Evolutionary conservation across 1,140 invertebrate species (phyloP).

Genomic region (Aporrectodea caliginosa): DNA sequence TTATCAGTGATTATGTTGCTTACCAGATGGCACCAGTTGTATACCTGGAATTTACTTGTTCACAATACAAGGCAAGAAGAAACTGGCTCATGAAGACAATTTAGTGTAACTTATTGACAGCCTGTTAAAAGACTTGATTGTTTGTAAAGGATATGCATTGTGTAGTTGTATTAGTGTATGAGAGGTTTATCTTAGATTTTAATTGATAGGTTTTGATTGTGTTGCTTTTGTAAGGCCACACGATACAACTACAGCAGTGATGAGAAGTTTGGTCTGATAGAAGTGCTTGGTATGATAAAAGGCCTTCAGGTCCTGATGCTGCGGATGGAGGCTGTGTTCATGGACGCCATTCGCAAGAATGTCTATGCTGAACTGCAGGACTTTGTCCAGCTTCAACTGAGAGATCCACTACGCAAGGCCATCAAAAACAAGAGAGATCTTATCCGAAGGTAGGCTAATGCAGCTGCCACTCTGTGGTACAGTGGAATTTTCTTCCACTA

Average conservation of each 20-base stretch:
- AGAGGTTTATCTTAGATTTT: no score
- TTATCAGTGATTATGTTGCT: no score
- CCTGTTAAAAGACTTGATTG: no score
- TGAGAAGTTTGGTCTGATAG: conserved; percentile 97
- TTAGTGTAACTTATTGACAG: no score
- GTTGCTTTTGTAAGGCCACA: conserved; percentile 71
- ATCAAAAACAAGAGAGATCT: conserved; percentile 98
- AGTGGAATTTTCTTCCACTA: background rate
- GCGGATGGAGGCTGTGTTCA: conserved; percentile 95
- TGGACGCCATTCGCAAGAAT: conserved; percentile 87
- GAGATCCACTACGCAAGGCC: conserved; percentile 91
- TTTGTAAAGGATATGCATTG: no score
- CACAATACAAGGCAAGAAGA: no score
- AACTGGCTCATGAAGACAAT: no score
- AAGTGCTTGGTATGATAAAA: conserved; percentile 99
- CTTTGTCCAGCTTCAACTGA: conserved; percentile 85
- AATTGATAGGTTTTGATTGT: no score
- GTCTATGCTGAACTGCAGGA: conserved; percentile 97
- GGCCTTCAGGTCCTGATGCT: conserved; percentile 95
- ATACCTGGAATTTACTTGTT: no score
- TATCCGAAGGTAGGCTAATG: conserved; percentile 69
- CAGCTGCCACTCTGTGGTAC: background rate
- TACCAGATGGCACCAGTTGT: no score
- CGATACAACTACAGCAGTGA: conserved; percentile 96
- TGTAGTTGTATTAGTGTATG: no score